phyloP scores from a whole-genome alignment of 1,140 invertebrate genomes.

The Lutraria rhynchaena region DNA sequence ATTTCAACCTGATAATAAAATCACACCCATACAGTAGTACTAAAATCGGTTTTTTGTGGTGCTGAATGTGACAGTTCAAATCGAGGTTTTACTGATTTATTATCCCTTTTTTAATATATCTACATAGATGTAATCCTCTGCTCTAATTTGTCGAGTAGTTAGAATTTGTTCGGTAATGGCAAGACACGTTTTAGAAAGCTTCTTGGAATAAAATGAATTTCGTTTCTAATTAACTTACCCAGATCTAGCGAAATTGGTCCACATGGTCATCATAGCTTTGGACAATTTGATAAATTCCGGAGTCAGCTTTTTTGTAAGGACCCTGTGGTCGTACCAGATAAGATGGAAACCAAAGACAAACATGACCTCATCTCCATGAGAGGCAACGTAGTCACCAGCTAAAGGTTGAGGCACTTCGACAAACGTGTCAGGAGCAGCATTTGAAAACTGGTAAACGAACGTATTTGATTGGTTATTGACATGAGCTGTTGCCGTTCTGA shows the following conservation, averaged over 20 bases:
- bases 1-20: no score
- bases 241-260: constrained; percentile 23
- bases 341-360: constrained; percentile 1
- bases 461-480: not conserved
- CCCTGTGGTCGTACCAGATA: no score
- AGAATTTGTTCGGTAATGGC: no score
- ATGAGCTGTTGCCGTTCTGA: not conserved
- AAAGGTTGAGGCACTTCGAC: not conserved
- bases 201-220: no score
- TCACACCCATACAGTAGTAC: no score
- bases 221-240: constrained; percentile 10
- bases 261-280: constrained; percentile 20
- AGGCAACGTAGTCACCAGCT: not conserved
- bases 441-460: not conserved
- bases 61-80: no score
- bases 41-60: no score
- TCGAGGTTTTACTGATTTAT: no score
- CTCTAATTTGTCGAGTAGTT: no score
- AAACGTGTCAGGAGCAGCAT: not conserved
- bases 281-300: not conserved
- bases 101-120: no score
- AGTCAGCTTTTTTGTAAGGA: not conserved
- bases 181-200: no score
- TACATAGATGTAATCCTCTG: no score
- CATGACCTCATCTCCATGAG: not conserved